Conservation (phyloP, 2,113 vertebrate species). For the Oxyruncus cristatus region DNA sequence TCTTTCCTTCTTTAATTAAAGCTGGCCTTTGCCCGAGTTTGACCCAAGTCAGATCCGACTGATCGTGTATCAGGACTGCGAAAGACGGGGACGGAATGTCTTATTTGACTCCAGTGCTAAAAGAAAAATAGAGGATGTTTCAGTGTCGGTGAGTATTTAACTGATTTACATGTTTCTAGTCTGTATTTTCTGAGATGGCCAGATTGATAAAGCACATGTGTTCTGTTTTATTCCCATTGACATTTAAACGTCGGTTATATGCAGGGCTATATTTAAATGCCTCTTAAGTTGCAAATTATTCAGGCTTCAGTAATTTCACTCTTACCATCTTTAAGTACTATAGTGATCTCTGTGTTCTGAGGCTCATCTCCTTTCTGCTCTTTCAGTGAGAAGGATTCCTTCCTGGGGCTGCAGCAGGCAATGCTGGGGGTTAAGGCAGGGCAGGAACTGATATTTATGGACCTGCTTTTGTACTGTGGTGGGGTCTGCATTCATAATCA, state of each 20-base stretch:
- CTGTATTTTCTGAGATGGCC: background rate
- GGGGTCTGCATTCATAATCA: background rate
- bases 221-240: background rate
- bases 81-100: slow-evolving; percentile 93
- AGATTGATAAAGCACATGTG: background rate
- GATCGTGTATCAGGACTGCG: slow-evolving; percentile 98
- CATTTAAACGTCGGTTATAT: background rate
- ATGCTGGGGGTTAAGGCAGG: background rate
- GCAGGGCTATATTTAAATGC: slow-evolving; percentile 12
- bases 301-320: background rate
- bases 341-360: background rate
- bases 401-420: background rate
- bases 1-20: slow-evolving; percentile 66
- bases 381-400: background rate
- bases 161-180: background rate
- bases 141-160: slow-evolving; percentile 84
- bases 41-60: slow-evolving; percentile 95
- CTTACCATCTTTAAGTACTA: background rate
- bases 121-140: slow-evolving; percentile 87
- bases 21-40: slow-evolving; percentile 94
- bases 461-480: background rate
- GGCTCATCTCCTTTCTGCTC: background rate
- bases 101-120: slow-evolving; percentile 95
- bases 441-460: background rate
- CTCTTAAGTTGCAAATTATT: background rate